These are phyloP conservation scores for Schrankia costaestrigalis DNA, from an alignment of 2,888 invertebrate species.

Conservation along the genomic window DNA sequence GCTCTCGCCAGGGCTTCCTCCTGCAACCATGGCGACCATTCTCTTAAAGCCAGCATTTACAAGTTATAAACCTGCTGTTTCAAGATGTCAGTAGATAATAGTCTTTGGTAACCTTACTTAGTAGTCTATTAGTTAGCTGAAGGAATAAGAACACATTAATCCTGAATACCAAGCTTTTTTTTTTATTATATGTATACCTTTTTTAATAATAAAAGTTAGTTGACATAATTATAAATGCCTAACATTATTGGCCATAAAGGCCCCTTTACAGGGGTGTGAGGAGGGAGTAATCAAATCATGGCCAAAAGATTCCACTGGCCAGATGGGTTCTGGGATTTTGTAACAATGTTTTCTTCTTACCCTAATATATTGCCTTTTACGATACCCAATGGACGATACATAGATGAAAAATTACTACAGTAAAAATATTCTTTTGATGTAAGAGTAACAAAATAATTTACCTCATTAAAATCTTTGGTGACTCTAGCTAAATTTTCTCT, in stretches of 20 bases:
- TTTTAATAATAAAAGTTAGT: too few species aligned
- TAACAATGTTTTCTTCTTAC: too few species aligned
- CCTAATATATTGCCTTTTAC: neutral
- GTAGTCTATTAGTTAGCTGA: too few species aligned
- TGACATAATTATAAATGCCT: too few species aligned
- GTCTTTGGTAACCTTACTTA: too few species aligned
- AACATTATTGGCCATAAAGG: too few species aligned
- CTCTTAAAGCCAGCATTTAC: neutral
- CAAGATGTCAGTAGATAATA: neutral
- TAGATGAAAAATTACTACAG: neutral
- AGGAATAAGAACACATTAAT: neutral
- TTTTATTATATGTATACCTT: neutral
- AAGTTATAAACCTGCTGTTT: neutral
- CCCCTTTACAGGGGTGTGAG: too few species aligned
- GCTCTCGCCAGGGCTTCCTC: constrained; percentile 59
- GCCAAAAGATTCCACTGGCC: too few species aligned
- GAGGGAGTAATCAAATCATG: too few species aligned
- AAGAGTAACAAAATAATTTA: constrained; percentile 13
- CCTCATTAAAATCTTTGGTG: constrained; percentile 64
- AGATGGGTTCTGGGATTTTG: too few species aligned
- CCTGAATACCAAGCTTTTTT: neutral
- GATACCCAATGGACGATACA: too few species aligned
- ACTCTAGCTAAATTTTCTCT: constrained; percentile 53
- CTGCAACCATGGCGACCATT: constrained; percentile 32
- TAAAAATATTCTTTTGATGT: neutral